Evolutionary conservation across 2,113 vertebrate genomes (phyloP), one percentile per base, ranked within the genome.

Genomic region (Craseonycteris thonglongyai): DNA sequence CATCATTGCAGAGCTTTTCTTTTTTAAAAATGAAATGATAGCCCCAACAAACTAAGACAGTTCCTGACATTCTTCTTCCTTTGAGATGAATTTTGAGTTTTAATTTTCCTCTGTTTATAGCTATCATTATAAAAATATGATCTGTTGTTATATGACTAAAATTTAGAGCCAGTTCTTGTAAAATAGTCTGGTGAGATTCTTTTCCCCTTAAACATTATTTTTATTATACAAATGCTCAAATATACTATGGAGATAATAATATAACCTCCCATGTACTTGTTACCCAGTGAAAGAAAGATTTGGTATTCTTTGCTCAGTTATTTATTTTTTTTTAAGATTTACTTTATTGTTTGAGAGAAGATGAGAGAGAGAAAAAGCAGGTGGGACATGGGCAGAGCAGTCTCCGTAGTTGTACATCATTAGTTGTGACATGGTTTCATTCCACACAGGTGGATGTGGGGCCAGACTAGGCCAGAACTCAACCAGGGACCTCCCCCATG

Each of bases 21-120:
- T 95, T 91, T 66, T 85, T 28, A 93, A 94, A 95, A 93, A 78
- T 58, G n/a, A 90, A 88, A 35, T 33, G 35, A 76, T 68, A 81
- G 7, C 42, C 51, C 33, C 87, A 96, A 71, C 40, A 80, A 80
- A 82, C 45, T 66, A 63, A 85, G 49, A 40, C 45, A 83, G 56
- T 81, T 88, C 30, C 68, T 93, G 26, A 93, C 83, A 72, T 15
- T 76, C 68, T 84, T 61, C 35, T 93, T 61, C 61, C 51, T 81
- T 91, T 86, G 59, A 85, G 33, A 6, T 93, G 35, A 88, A 40
- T 90, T 66, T 81, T 74, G 30, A 75, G 86, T 93, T 89, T 96
- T 80, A 79, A 66, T 94, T 82, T 92, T 84, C 13, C 33, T 59
- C 19, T 65, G 16, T 90, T 89, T 94, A 49, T 81, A 38, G 81